A percentile compares a stretch with the other conserved stretches of the same genome.
These are phyloP conservation scores for Menidia beryllina DNA, from an alignment of 2,113 vertebrate species.

Conservation along the genomic window DNA sequence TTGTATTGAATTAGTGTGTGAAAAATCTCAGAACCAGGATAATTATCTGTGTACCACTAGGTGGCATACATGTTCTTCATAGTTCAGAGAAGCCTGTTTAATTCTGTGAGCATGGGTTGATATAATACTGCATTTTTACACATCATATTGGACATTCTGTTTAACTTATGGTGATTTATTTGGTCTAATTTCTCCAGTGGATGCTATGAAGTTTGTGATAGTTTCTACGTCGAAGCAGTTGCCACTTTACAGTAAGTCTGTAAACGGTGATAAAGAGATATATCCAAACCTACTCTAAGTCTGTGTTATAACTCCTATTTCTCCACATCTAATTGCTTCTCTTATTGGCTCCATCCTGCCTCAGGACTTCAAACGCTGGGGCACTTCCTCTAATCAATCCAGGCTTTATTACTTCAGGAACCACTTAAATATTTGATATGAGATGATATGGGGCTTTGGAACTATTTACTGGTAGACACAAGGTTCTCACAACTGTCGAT, in stretches of 20 bases:
- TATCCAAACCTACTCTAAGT: conserved; percentile 1
- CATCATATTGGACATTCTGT: conserved; percentile 4
- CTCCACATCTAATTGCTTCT: conserved; percentile 57
- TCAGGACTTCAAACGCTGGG: conserved; percentile 43
- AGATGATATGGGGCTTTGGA: conserved; percentile 47
- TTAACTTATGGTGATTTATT: conserved; percentile 42
- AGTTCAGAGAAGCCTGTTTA: neutral
- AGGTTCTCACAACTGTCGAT: neutral
- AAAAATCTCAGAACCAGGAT: neutral
- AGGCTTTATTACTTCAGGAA: conserved; percentile 67
- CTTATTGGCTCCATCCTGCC: conserved; percentile 66
- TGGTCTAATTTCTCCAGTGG: neutral
- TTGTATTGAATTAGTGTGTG: neutral
- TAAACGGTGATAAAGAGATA: conserved; percentile 23
- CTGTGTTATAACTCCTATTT: conserved; percentile 12
- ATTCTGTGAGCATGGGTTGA: neutral
- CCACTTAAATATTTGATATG: conserved; percentile 71
- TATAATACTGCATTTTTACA: neutral
- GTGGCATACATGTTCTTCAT: conserved; percentile 42
- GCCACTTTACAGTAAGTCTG: conserved; percentile 27
- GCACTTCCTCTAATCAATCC: conserved; percentile 67
- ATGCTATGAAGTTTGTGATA: neutral
- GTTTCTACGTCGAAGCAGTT: conserved; percentile 4
- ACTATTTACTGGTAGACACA: conserved; percentile 60
- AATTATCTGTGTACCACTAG: conserved; percentile 42